Conservation (phyloP, 2,797 vertebrate genomes). For the Sylvia borin region DNA sequence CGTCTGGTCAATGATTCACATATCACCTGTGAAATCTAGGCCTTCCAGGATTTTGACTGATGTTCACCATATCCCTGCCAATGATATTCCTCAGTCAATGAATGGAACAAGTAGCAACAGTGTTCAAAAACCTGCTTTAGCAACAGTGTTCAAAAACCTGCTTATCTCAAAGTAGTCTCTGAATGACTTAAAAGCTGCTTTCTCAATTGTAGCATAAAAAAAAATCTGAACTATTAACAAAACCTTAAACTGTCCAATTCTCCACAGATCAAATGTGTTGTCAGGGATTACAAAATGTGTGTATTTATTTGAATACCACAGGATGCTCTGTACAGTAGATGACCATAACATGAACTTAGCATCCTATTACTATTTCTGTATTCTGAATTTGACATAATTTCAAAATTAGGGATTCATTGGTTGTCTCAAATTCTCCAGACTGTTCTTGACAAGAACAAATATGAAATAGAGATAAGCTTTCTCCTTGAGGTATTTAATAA, state of each 20-base stretch:
- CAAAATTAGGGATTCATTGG: not conserved
- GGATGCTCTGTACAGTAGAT: not conserved
- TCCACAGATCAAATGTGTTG: not conserved
- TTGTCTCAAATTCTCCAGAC: not conserved
- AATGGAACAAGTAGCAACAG: not conserved
- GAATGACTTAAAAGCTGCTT: not conserved
- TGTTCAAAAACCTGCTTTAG: not conserved
- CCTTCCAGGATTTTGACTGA: not conserved
- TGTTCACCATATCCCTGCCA: not conserved
- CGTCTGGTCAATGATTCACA: not conserved
- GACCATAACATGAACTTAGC: not conserved
- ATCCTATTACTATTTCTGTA: not conserved
- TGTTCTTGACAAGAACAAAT: not conserved
- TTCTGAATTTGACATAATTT: not conserved
- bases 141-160: not conserved
- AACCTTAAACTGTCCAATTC: not conserved
- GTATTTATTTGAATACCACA: not conserved
- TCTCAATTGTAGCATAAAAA: not conserved
- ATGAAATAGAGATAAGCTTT: not conserved
- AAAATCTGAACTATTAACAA: not conserved
- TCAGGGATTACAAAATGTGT: not conserved
- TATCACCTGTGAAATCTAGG: not conserved
- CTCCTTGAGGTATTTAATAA: not conserved
- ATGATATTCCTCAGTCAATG: not conserved
- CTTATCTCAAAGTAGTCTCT: not conserved